Evolutionary conservation across 1,140 invertebrate genomes (phyloP).

Genomic region (Brachystomella parvula): DNA sequence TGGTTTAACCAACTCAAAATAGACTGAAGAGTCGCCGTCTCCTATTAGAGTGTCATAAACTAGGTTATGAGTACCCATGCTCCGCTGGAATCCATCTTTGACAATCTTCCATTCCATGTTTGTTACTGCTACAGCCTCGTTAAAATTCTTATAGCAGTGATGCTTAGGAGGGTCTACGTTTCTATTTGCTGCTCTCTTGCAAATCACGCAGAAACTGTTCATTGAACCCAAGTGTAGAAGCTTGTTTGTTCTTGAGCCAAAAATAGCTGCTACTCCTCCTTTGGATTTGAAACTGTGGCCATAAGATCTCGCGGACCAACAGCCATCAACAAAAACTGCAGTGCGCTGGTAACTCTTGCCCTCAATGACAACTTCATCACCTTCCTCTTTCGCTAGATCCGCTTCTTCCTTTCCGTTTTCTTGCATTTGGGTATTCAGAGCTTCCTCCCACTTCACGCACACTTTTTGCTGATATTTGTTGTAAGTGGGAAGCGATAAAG

Average conservation of each 20-base stretch:
- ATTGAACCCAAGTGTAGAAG: slow-evolving; percentile 41
- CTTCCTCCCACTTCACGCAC: neutral
- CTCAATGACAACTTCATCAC: neutral
- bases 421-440: neutral
- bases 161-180: slow-evolving; percentile 28
- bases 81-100: slow-evolving; percentile 41
- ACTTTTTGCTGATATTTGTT: neutral
- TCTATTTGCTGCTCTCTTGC: slow-evolving; percentile 20
- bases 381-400: neutral
- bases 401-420: slow-evolving; percentile 10
- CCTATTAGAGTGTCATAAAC: slow-evolving; percentile 39
- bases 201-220: slow-evolving; percentile 43
- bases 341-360: neutral
- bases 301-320: slow-evolving; percentile 7
- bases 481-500: neutral
- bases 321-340: slow-evolving; percentile 9
- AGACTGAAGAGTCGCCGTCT: slow-evolving; percentile 43
- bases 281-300: slow-evolving; percentile 7
- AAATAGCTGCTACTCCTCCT: slow-evolving; percentile 32
- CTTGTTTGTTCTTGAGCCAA: slow-evolving; percentile 40
- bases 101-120: slow-evolving; percentile 46
- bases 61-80: slow-evolving; percentile 40
- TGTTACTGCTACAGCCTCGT: slow-evolving; percentile 38
- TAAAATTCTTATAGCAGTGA: slow-evolving; percentile 41
- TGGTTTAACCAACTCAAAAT: slow-evolving; percentile 28